Evolutionary conservation across 1,140 invertebrate genomes (phyloP).

Genomic region (Hormaphis cornu): DNA sequence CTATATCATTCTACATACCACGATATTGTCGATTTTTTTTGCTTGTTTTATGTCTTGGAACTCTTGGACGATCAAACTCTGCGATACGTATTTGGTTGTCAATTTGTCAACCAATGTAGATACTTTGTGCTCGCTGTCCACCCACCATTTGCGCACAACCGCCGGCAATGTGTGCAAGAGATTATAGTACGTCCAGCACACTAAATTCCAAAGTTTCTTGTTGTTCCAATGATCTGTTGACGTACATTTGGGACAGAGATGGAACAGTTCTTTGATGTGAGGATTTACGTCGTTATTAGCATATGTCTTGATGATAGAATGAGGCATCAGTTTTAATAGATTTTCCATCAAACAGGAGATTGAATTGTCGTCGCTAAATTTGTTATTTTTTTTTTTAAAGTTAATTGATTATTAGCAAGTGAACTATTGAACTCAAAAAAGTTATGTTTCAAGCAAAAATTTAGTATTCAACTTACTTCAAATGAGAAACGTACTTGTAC

Average conservation of each 20-base stretch:
- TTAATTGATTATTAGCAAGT: background rate
- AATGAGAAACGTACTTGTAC: constrained; percentile 56
- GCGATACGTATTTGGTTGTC: constrained; percentile 63
- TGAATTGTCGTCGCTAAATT: constrained; percentile 36
- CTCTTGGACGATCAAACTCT: constrained; percentile 59
- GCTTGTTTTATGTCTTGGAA: constrained; percentile 50
- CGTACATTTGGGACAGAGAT: background rate
- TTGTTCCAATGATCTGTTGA: constrained; percentile 40
- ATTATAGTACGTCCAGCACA: constrained; percentile 57
- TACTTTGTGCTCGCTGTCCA: constrained; percentile 53
- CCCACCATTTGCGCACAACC: constrained; percentile 71
- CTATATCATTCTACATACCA: constrained; percentile 47
- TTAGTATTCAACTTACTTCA: constrained; percentile 33
- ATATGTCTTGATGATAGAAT: constrained; percentile 33
- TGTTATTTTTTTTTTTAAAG: background rate
- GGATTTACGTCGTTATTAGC: constrained; percentile 32
- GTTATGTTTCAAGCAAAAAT: background rate
- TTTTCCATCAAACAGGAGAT: constrained; percentile 34
- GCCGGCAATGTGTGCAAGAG: constrained; percentile 62
- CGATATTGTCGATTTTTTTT: constrained; percentile 57
- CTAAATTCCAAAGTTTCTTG: constrained; percentile 50
- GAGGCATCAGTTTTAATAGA: constrained; percentile 32
- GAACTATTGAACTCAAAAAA: too few species aligned
- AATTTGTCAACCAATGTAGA: constrained; percentile 63
- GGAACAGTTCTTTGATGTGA: constrained; percentile 38